Base-by-base conservation (phyloP, 64 coral and sea anemone species). In the Pachyseris speciosa region DNA sequence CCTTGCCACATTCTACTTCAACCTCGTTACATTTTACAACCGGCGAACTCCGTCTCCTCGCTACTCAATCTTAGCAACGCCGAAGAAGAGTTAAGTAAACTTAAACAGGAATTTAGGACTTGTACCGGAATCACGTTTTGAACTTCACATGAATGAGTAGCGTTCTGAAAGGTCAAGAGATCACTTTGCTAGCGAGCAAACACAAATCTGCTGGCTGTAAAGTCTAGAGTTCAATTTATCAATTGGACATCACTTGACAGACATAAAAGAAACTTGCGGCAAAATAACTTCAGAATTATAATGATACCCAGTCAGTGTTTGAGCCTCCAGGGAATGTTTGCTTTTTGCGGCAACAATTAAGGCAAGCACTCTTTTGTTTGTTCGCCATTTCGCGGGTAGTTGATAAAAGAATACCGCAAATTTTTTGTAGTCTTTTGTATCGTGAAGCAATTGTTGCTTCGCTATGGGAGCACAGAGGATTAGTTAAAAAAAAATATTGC, bases 91-190 rank as follows among this genome's bases (percentile, higher is more conserved):
- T 81, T 12, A 29, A 76, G 17, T 12, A 41, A 11, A 10, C 20
- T 2, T 43, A 9, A 26, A 28, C 42, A 74, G 67, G 70, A 74
- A 47, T 74, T 20, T 13, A 40, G 2, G 70, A 47, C 8, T 45
- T 43, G n/a, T 74, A 43, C 42, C 40, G 22, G n/a, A 74, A 74
- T 74, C 24, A 74, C 70, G 22, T 74, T 74, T 44, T 9, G 25
- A 20, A 22, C 27, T 22, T 39, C 41, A 50, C 16, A 19, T 80
- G 19, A 80, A 30, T 80, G 49, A 59, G 22, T 20, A 61, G 5
- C 52, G 60, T 81, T 81, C 20, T 39, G 7, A n/a, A 11, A 81
- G 77, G 77, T 81, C 77, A 81, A 41, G 77, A n/a, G 77, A 59
- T 61, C 51, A 81, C 33, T 79, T 37, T 12, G 5, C 31, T 19